Conservation (phyloP, 2,113 vertebrate species). For the Sminthopsis crassicaudata region DNA sequence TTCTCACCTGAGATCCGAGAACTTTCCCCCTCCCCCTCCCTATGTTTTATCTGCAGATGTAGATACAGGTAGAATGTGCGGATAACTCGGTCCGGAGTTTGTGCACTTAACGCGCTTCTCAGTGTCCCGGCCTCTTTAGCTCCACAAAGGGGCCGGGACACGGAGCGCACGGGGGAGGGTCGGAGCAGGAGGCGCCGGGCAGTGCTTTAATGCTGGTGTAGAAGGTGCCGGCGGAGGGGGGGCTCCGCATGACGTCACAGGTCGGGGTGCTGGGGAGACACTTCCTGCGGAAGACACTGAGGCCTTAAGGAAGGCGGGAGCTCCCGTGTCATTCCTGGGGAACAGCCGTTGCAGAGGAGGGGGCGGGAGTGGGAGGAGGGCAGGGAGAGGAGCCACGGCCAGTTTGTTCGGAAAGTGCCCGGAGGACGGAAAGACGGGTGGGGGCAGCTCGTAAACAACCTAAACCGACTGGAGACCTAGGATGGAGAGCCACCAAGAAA, state of each 20-base stretch:
- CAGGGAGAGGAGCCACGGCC: neutral
- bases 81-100: neutral
- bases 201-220: neutral
- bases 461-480: neutral
- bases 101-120: neutral
- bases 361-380: neutral
- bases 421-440: neutral
- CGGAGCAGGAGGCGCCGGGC: neutral
- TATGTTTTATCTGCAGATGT: accelerated
- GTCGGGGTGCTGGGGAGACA: no score
- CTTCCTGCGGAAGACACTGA: no score
- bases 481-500: neutral
- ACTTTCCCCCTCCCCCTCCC: neutral
- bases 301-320: neutral
- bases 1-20: neutral
- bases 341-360: no score
- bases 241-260: neutral
- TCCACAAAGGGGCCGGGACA: neutral
- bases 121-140: neutral
- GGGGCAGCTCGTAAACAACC: neutral
- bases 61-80: neutral
- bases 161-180: neutral
- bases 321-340: neutral
- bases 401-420: neutral
- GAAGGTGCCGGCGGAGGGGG: neutral